phyloP scores from a whole-genome alignment of 1,140 invertebrate species.

The Achroia grisella region DNA sequence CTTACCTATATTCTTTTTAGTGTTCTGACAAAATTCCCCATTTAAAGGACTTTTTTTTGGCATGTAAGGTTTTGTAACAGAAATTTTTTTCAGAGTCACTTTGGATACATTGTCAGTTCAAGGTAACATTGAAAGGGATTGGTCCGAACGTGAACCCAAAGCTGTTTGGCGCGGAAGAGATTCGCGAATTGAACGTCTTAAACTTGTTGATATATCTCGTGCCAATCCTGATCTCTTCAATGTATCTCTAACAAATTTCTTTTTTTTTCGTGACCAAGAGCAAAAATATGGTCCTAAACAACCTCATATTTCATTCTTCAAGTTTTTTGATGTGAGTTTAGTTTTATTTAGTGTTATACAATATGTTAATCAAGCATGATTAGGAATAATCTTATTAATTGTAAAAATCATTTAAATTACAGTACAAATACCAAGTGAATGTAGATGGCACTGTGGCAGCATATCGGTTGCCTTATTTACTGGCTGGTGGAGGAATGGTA shows the following conservation, averaged over 20 bases:
- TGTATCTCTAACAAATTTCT: constrained; percentile 96
- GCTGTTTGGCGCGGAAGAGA: constrained; percentile 96
- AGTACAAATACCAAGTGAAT: constrained; percentile 97
- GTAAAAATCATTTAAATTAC: constrained; percentile 37
- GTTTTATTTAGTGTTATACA: constrained; percentile 4
- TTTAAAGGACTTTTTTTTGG: too few relatives aligned
- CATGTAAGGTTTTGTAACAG: too few relatives aligned
- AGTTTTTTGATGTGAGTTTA: constrained; percentile 92
- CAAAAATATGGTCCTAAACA: constrained; percentile 89
- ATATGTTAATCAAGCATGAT: too few relatives aligned
- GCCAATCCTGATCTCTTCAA: constrained; percentile 89
- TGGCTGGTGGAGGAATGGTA: constrained; percentile 89
- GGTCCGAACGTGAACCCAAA: constrained; percentile 84
- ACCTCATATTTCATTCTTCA: constrained; percentile 92
- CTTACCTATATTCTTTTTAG: too few relatives aligned
- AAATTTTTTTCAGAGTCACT: constrained; percentile 79
- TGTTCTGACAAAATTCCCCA: too few relatives aligned
- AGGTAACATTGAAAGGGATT: constrained; percentile 81
- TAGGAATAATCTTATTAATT: too few relatives aligned
- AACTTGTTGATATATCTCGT: constrained; percentile 87
- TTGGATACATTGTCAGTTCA: constrained; percentile 93
- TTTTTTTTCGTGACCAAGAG: constrained; percentile 93
- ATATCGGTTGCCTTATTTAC: constrained; percentile 93
- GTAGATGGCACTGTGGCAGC: constrained; percentile 97
- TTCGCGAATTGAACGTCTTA: constrained; percentile 86